A percentile compares a stretch with the other conserved stretches of the same genome.
These are phyloP conservation scores for Aldabrachelys gigantea DNA, from an alignment of 2,113 vertebrate species.

Conservation along the genomic window DNA sequence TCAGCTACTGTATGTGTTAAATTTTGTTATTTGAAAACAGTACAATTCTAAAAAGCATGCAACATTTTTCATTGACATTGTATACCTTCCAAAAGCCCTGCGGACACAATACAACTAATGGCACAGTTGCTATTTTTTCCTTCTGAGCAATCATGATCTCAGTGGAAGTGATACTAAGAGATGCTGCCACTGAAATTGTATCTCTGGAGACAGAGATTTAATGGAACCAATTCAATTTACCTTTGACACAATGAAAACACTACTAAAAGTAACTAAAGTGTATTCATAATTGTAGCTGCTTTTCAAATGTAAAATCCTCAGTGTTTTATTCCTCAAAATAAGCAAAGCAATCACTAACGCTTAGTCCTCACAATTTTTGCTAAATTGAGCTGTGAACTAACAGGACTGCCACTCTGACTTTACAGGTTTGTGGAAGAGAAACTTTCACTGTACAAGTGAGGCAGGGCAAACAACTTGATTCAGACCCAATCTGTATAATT, in stretches of 20 bases:
- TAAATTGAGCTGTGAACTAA: background rate
- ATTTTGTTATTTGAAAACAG: background rate
- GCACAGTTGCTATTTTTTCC: conserved; percentile 39
- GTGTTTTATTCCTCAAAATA: background rate
- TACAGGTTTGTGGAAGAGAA: background rate
- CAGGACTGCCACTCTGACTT: background rate
- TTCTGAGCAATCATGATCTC: conserved; percentile 39
- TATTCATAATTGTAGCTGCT: background rate
- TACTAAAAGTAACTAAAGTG: conserved; percentile 50
- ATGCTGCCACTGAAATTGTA: conserved; percentile 28
- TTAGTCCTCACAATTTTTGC: background rate
- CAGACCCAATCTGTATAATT: background rate
- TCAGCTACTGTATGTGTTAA: background rate
- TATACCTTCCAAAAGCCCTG: conserved; percentile 11
- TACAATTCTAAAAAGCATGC: background rate
- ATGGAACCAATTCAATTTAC: conserved; percentile 18
- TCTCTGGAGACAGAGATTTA: conserved; percentile 38
- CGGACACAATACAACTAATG: conserved; percentile 13
- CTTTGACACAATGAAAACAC: conserved; percentile 54
- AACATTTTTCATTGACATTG: background rate
- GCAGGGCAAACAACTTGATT: background rate
- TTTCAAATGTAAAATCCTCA: conserved; percentile 7
- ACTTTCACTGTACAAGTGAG: background rate
- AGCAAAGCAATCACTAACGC: background rate
- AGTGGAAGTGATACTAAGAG: conserved; percentile 50